Evolutionary conservation across 1,140 invertebrate genomes (phyloP).

Genomic region (Drosophila murphyi): DNA sequence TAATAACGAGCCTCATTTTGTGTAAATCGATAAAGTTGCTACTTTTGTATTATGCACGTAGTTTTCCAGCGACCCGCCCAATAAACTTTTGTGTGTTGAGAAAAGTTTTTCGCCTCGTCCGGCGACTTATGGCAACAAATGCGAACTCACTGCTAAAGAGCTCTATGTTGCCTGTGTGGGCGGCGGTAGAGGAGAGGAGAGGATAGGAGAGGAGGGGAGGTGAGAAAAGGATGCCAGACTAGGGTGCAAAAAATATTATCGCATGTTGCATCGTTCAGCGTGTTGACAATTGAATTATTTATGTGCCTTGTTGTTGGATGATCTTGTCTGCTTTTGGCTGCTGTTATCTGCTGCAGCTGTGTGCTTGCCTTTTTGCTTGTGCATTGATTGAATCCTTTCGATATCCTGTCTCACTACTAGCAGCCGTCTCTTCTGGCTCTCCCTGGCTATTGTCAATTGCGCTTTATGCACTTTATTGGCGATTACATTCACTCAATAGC

Average conservation of each 20-base stretch:
- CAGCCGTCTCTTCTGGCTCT: constrained; percentile 4
- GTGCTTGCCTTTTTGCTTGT: constrained; percentile 72
- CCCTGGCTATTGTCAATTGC: constrained; percentile 62
- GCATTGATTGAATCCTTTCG: constrained; percentile 78
- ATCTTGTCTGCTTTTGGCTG: constrained; percentile 32
- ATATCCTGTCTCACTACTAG: constrained; percentile 17
- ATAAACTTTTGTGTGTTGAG: constrained; percentile 50
- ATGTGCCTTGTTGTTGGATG: constrained; percentile 57
- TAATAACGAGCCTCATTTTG: constrained; percentile 80
- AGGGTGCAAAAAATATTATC: constrained; percentile 62
- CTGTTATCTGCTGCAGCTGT: constrained; percentile 12
- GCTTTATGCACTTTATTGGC: constrained; percentile 83
- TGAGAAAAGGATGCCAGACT: too few relatives aligned
- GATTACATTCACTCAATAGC: constrained; percentile 77
- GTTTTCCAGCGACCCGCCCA: constrained; percentile 29
- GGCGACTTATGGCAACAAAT: constrained; percentile 32
- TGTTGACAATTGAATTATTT: constrained; percentile 82
- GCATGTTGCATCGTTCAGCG: constrained; percentile 67
- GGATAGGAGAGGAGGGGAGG: not conserved
- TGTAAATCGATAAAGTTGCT: constrained; percentile 80
- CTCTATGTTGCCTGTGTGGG: not conserved
- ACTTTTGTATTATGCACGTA: constrained; percentile 51
- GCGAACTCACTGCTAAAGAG: constrained; percentile 3
- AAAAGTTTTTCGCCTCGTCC: constrained; percentile 59
- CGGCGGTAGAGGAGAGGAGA: not conserved